A percentile compares a stretch with the other conserved stretches of the same genome.
phyloP scores from a whole-genome alignment of 2,113 vertebrate genomes.

The Aptenodytes forsteri region DNA sequence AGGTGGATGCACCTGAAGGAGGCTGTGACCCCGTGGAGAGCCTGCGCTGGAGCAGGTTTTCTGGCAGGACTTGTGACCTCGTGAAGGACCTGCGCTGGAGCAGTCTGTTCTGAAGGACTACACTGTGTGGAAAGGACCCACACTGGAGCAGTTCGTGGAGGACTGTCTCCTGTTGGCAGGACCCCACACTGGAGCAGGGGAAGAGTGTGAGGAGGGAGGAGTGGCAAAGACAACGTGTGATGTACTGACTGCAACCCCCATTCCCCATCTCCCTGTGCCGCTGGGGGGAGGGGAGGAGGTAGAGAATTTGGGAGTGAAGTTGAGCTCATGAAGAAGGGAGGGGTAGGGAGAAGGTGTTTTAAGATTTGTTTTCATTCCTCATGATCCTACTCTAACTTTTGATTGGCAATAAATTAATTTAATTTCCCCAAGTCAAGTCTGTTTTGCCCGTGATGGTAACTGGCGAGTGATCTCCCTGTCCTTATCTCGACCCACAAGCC shows the following conservation, averaged over 20 bases:
- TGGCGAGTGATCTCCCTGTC: neutral
- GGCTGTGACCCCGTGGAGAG: neutral
- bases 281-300: fast-evolving
- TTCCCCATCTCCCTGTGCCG: fast-evolving
- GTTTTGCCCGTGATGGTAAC: neutral
- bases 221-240: fast-evolving
- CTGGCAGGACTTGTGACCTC: neutral
- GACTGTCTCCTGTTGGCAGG: neutral
- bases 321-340: neutral
- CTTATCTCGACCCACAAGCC: neutral
- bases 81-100: fast-evolving
- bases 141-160: neutral
- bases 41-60: neutral
- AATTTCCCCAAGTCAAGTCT: neutral
- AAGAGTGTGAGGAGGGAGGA: neutral
- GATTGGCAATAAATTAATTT: neutral
- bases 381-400: neutral
- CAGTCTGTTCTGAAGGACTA: neutral
- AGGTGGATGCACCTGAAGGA: neutral
- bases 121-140: neutral
- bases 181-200: neutral
- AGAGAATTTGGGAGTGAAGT: neutral
- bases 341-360: neutral
- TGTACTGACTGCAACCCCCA: neutral
- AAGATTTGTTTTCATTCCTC: neutral